These are phyloP conservation scores for Coreius guichenoti DNA, from an alignment of 2,797 vertebrate genomes.

Conservation along the genomic window DNA sequence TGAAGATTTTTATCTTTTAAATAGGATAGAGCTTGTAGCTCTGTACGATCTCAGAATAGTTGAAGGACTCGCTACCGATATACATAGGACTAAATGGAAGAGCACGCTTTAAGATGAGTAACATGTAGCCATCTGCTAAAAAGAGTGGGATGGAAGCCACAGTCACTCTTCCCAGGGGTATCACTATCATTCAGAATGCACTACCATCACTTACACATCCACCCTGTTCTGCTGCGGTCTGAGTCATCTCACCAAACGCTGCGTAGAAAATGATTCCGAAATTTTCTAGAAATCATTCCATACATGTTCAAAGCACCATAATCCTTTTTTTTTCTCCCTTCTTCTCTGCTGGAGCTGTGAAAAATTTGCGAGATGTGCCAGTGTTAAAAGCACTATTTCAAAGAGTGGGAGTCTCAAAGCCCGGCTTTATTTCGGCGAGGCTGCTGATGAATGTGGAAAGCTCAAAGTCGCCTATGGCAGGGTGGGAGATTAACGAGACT, in stretches of 20 bases:
- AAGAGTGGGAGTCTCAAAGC: constrained; percentile 38
- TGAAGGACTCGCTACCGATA: constrained; percentile 9
- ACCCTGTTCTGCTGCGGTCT: background rate
- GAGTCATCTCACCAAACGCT: constrained; percentile 25
- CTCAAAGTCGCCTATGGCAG: constrained; percentile 79
- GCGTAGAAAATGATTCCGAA: constrained; percentile 49
- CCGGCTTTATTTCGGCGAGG: constrained; percentile 69
- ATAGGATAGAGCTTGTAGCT: constrained; percentile 54
- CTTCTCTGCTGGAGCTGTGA: constrained; percentile 10
- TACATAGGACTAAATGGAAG: constrained; percentile 12
- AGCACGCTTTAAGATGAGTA: constrained; percentile 11
- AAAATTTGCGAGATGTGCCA: constrained; percentile 11
- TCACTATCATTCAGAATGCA: constrained; percentile 9
- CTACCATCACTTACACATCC: constrained; percentile 24
- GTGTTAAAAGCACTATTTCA: constrained; percentile 44
- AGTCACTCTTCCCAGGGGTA: constrained; percentile 20
- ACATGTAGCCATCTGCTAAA: constrained; percentile 7
- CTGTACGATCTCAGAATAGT: constrained; percentile 67
- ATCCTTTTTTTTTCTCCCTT: background rate
- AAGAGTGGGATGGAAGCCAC: constrained; percentile 16
- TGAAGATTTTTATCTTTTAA: constrained; percentile 71
- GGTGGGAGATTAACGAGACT: constrained; percentile 82
- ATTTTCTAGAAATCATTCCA: constrained; percentile 33
- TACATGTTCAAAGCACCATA: constrained; percentile 45
- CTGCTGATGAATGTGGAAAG: constrained; percentile 78